Percentiles rank a stretch among this genome's conserved stretches.
Evolutionary conservation across 2,888 invertebrate species (phyloP).

Genomic region (Phymatocera aterrima): DNA sequence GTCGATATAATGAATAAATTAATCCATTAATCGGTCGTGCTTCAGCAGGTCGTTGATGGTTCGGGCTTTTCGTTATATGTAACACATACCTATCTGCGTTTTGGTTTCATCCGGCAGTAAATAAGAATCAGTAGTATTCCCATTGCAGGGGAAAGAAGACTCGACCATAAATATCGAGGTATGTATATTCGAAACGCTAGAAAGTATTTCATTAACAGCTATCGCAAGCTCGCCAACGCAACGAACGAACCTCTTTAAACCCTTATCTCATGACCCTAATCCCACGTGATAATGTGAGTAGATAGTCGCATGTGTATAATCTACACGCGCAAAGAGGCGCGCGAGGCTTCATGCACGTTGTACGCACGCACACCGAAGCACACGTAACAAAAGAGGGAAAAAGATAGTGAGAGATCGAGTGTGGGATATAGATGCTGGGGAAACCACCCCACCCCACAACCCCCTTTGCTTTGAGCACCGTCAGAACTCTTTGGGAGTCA

Average conservation of each 20-base stretch:
- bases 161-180: neutral
- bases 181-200: conserved; percentile 7
- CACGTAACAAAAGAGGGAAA: too few relatives aligned
- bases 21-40: too few relatives aligned
- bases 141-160: too few relatives aligned
- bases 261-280: conserved; percentile 38
- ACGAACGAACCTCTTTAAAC: conserved; percentile 24
- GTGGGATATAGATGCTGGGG: neutral
- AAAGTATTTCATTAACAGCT: conserved; percentile 28
- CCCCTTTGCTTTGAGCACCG: conserved; percentile 25
- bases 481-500: conserved; percentile 35
- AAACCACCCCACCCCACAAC: neutral
- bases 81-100: too few relatives aligned
- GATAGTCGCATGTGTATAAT: conserved; percentile 14
- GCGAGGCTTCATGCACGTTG: too few relatives aligned
- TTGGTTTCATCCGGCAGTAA: neutral
- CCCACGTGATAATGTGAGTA: conserved; percentile 4
- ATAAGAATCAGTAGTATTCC: conserved; percentile 22
- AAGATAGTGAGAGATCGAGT: neutral
- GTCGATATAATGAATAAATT: too few relatives aligned
- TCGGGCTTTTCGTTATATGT: too few relatives aligned
- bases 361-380: too few relatives aligned
- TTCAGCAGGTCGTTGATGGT: neutral
- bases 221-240: conserved; percentile 26
- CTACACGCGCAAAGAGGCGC: too few relatives aligned